These are phyloP conservation scores for Amphiprion ocellaris DNA, from an alignment of 2,113 vertebrate genomes.

Conservation along the genomic window DNA sequence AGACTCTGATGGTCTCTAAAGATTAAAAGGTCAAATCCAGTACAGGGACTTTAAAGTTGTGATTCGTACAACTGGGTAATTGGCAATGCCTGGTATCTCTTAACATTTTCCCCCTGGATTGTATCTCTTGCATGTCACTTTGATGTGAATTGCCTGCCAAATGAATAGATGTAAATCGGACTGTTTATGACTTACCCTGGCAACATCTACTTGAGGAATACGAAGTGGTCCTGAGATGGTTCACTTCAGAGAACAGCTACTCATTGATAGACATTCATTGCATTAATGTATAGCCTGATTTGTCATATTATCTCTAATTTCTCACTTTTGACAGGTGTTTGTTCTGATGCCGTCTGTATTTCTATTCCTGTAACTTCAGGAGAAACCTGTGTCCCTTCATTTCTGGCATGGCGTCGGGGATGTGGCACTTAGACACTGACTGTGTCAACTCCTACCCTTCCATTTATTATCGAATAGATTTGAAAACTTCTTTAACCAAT, in stretches of 20 bases:
- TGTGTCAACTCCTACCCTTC: no score
- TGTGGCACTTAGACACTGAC: no score
- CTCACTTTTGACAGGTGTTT: no score
- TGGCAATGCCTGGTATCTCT: conserved; percentile 5
- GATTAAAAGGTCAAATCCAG: conserved; percentile 40
- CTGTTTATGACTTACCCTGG: not conserved
- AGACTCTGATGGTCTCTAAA: conserved; percentile 34
- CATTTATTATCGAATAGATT: no score
- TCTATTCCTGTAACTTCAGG: no score
- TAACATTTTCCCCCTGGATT: not conserved
- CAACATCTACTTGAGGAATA: not conserved
- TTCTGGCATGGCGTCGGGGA: no score
- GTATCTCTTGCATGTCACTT: not conserved
- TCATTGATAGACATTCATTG: not conserved
- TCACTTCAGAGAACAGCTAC: not conserved
- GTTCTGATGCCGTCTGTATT: no score
- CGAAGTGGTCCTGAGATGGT: no score
- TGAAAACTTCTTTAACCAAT: no score
- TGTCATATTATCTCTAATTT: no score
- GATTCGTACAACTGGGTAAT: conserved; percentile 30
- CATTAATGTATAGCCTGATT: not conserved
- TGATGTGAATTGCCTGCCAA: not conserved
- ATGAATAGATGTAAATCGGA: not conserved
- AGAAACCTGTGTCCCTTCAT: no score
- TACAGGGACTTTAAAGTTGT: not conserved